Evolutionary conservation across 1,140 invertebrate species (phyloP).

Genomic region (Eumeta japonica): DNA sequence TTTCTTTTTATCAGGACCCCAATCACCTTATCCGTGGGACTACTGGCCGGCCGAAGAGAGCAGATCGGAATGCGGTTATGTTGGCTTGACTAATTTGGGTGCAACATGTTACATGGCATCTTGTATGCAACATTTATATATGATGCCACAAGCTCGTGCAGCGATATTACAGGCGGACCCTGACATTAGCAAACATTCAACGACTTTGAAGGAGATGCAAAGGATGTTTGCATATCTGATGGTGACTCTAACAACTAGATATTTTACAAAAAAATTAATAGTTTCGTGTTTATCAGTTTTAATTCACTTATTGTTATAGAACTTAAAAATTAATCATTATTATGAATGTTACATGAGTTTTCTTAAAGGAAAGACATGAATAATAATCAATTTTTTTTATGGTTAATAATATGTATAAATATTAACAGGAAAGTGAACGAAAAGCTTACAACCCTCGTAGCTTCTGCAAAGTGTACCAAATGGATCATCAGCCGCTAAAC

Average conservation of each 20-base stretch:
- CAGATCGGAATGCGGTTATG: slow-evolving; percentile 89
- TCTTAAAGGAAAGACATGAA: too few species aligned
- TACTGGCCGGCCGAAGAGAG: slow-evolving; percentile 96
- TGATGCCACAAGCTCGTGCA: slow-evolving; percentile 89
- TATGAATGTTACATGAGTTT: too few species aligned
- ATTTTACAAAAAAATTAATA: not conserved
- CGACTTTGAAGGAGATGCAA: slow-evolving; percentile 83
- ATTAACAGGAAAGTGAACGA: slow-evolving; percentile 79
- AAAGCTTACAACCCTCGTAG: slow-evolving; percentile 93
- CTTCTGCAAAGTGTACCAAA: slow-evolving; percentile 95
- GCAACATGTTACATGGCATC: slow-evolving; percentile 97
- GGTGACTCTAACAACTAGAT: slow-evolving; percentile 55
- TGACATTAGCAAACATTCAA: slow-evolving; percentile 72
- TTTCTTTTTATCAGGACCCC: slow-evolving; percentile 72
- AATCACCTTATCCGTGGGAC: slow-evolving; percentile 90
- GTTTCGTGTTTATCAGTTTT: slow-evolving; percentile 7
- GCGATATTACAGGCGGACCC: slow-evolving; percentile 69
- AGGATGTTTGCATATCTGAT: slow-evolving; percentile 93
- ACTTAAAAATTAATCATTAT: too few species aligned
- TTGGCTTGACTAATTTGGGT: slow-evolving; percentile 90
- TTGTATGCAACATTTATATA: slow-evolving; percentile 94
- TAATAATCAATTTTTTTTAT: too few species aligned
- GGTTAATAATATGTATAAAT: too few species aligned
- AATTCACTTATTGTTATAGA: too few species aligned
- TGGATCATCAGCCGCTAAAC: slow-evolving; percentile 94